phyloP scores from a whole-genome alignment of 2,113 vertebrate species.

The Heteronetta atricapilla region DNA sequence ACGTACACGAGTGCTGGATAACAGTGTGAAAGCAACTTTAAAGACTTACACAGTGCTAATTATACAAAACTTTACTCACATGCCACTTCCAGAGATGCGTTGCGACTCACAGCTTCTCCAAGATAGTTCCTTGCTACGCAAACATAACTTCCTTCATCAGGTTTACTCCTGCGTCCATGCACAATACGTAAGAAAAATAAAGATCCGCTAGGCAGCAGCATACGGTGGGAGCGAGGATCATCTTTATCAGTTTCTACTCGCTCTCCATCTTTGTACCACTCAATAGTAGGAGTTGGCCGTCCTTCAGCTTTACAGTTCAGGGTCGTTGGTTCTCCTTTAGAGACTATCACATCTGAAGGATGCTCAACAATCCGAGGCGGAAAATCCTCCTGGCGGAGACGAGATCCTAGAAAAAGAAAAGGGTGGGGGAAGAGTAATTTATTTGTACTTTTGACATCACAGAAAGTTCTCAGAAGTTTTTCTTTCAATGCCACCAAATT shows the following conservation, averaged over 20 bases:
- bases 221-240: slow-evolving; percentile 94
- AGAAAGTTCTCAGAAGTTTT: fast-evolving
- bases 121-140: slow-evolving; percentile 98
- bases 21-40: neutral
- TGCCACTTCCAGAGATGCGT: slow-evolving; percentile 98
- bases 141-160: slow-evolving; percentile 95
- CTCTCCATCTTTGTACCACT: slow-evolving; percentile 98
- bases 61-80: slow-evolving; percentile 82
- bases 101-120: slow-evolving; percentile 96
- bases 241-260: slow-evolving; percentile 97
- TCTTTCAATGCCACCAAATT: neutral
- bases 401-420: slow-evolving; percentile 84
- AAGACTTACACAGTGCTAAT: neutral
- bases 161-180: slow-evolving; percentile 95
- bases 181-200: slow-evolving; percentile 97
- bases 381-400: slow-evolving; percentile 97
- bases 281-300: slow-evolving; percentile 92
- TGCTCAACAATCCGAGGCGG: slow-evolving; percentile 96
- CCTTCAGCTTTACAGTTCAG: slow-evolving; percentile 99
- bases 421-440: neutral
- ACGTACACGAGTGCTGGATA: neutral
- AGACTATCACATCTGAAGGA: slow-evolving; percentile 97
- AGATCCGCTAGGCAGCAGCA: slow-evolving; percentile 96
- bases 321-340: slow-evolving; percentile 97
- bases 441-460: neutral